These are phyloP conservation scores for Cerceris ruficornis DNA, from an alignment of 2,888 invertebrate genomes.

Conservation along the genomic window DNA sequence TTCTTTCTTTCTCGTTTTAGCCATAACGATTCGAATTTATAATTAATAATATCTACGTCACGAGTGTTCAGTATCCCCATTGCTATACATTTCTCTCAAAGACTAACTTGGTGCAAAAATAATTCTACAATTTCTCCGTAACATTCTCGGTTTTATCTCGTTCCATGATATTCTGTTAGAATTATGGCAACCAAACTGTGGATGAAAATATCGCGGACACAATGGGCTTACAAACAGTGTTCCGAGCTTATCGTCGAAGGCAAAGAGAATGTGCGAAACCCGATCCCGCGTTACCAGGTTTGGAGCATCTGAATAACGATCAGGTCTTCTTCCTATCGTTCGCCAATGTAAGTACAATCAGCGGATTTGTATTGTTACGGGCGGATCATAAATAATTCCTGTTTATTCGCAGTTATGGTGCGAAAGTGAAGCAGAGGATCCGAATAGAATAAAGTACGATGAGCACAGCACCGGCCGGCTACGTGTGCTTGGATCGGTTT, in stretches of 20 bases:
- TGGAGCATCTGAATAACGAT: constrained; percentile 74
- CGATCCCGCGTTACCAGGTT: constrained; percentile 71
- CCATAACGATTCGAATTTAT: neutral
- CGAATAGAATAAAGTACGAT: neutral
- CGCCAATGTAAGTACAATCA: constrained; percentile 73
- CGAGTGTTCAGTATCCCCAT: too few species aligned
- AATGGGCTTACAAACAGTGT: constrained; percentile 90
- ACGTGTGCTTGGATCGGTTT: constrained; percentile 1
- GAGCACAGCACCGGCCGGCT: constrained; percentile 6
- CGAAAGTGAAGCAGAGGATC: neutral
- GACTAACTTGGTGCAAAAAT: neutral
- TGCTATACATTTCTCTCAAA: too few species aligned
- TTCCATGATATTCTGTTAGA: constrained; percentile 77
- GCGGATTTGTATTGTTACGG: neutral
- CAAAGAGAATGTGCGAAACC: constrained; percentile 36
- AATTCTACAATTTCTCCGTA: neutral
- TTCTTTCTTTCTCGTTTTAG: neutral
- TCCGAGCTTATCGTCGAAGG: constrained; percentile 84
- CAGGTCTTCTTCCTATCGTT: constrained; percentile 80
- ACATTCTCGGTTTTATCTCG: too few species aligned
- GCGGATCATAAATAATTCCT: too few species aligned
- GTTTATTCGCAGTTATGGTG: constrained; percentile 15
- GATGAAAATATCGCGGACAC: constrained; percentile 95
- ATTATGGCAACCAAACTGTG: constrained; percentile 86
- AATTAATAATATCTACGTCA: neutral